A percentile compares a stretch with the other conserved stretches of the same genome.
Evolutionary conservation across 2,888 invertebrate species (phyloP).

Genomic region (Mythimna pallens): DNA sequence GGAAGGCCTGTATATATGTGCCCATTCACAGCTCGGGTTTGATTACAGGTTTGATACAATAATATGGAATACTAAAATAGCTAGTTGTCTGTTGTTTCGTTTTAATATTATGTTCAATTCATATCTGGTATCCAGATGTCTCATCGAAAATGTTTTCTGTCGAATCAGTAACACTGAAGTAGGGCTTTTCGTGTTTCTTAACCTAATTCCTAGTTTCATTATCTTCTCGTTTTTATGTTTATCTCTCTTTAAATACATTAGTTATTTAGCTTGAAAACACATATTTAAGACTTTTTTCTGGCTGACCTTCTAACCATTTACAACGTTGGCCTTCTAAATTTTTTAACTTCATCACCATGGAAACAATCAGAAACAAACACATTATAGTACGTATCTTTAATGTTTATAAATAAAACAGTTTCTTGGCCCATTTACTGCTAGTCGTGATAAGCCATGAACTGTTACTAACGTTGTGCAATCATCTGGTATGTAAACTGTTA

Average conservation of each 20-base stretch:
- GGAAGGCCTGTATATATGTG: slow-evolving; percentile 6
- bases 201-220: not conserved
- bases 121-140: not conserved
- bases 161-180: no score
- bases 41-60: slow-evolving; percentile 36
- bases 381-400: slow-evolving; percentile 14
- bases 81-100: not conserved
- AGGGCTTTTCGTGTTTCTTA: not conserved
- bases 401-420: slow-evolving; percentile 34
- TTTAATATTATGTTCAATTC: not conserved
- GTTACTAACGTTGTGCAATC: slow-evolving; percentile 37
- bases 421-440: slow-evolving; percentile 48
- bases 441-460: slow-evolving; percentile 34
- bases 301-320: slow-evolving; percentile 19
- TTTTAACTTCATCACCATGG: slow-evolving; percentile 29
- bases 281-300: not conserved
- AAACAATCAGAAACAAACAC: slow-evolving; percentile 44
- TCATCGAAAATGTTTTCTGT: not conserved
- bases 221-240: not conserved
- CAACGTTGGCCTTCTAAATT: slow-evolving; percentile 2
- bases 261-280: not conserved
- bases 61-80: slow-evolving; percentile 14
- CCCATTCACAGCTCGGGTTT: slow-evolving; percentile 35
- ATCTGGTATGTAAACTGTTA: not conserved
- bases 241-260: not conserved